Evolutionary conservation across 2,797 vertebrate genomes (phyloP).

Genomic region (Aulostomus chinensis): DNA sequence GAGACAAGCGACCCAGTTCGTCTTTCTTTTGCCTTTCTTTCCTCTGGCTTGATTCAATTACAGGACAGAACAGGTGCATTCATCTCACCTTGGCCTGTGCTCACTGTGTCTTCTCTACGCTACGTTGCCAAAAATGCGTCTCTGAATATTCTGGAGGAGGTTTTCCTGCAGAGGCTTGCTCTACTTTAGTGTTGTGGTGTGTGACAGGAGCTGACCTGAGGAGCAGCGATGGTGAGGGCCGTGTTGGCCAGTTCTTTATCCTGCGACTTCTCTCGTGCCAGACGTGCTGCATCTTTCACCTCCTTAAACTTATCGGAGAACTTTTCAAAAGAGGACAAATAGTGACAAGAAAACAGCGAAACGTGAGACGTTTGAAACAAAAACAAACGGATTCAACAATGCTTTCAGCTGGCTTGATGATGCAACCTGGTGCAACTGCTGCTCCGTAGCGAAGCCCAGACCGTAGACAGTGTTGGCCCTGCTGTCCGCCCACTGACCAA

Average conservation of each 20-base stretch:
- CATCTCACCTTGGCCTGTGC: conserved; percentile 27
- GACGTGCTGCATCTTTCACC: conserved; percentile 90
- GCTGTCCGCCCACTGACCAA: conserved; percentile 97
- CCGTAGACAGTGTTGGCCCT: conserved; percentile 95
- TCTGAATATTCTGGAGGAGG: no score
- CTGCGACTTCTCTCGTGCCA: conserved; percentile 93
- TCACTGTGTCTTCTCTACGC: no score
- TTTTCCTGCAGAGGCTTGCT: conserved; percentile 9
- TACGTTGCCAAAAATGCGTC: no score
- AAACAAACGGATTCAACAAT: not conserved
- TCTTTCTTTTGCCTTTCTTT: conserved; percentile 36
- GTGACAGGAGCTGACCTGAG: conserved; percentile 82
- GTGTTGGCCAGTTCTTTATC: conserved; percentile 93
- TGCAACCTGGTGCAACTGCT: conserved; percentile 92
- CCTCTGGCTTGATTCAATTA: conserved; percentile 15
- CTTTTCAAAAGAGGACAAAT: conserved; percentile 67
- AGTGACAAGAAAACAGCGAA: conserved; percentile 10
- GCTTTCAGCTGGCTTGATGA: not conserved
- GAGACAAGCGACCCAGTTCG: conserved; percentile 80
- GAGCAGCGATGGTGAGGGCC: conserved; percentile 86
- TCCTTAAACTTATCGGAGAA: conserved; percentile 97
- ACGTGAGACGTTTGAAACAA: no score
- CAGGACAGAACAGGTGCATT: conserved; percentile 13
- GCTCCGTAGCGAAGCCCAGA: conserved; percentile 94
- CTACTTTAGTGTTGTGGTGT: not conserved